Evolutionary conservation across 2,797 vertebrate species (phyloP).

Genomic region (Urosaurus nigricauda): DNA sequence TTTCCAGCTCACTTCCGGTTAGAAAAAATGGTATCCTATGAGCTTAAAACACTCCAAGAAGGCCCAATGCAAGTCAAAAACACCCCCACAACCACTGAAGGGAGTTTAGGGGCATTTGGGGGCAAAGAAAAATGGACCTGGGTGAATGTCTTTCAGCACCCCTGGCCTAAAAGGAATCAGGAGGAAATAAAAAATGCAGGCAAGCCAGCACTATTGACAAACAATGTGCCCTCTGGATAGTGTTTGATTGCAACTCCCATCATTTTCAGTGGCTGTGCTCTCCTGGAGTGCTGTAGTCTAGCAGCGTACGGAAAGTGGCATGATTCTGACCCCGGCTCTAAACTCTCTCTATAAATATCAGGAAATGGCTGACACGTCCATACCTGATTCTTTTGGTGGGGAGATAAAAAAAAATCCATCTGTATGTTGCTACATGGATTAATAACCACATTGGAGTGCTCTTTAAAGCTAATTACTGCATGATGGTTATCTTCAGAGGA

Average conservation of each 20-base stretch:
- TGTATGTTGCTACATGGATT: neutral
- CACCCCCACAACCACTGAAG: too few relatives aligned
- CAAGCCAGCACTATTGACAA: neutral
- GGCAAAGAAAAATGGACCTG: too few relatives aligned
- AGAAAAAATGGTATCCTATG: too few relatives aligned
- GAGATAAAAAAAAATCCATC: neutral
- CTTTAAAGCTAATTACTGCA: neutral
- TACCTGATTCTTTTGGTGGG: neutral
- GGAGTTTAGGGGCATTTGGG: too few relatives aligned
- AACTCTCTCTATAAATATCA: slow-evolving; percentile 11
- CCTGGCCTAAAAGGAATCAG: too few relatives aligned
- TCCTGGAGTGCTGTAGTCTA: too few relatives aligned
- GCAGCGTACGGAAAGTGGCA: too few relatives aligned
- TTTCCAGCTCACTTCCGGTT: too few relatives aligned
- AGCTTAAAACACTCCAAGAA: too few relatives aligned
- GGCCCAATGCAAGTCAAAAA: too few relatives aligned
- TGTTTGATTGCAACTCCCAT: neutral
- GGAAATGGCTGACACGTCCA: neutral
- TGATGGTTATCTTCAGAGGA: neutral
- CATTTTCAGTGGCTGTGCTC: neutral
- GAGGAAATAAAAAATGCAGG: neutral
- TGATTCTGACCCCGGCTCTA: neutral
- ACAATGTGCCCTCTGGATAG: neutral
- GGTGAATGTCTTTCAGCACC: too few relatives aligned
- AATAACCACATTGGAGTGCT: too few relatives aligned